phyloP scores from a whole-genome alignment of 1,140 invertebrate species.

The Drosophila lowei region DNA sequence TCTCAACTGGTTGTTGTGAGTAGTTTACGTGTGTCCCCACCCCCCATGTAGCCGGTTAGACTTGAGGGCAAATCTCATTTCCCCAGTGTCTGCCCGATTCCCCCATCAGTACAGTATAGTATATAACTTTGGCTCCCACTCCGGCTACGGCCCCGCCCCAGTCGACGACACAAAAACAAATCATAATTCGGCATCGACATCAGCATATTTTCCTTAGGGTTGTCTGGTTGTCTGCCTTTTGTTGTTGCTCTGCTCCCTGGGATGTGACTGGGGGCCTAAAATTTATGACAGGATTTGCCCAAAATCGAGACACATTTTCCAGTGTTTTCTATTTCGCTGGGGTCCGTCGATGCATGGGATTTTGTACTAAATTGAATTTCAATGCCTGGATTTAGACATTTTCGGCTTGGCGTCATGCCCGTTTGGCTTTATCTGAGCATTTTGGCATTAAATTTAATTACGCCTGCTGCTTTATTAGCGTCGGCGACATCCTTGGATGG shows the following conservation, averaged over 20 bases:
- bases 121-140: no score
- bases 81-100: slow-evolving; percentile 19
- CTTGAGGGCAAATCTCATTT: slow-evolving; percentile 67
- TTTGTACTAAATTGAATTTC: slow-evolving; percentile 80
- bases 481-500: slow-evolving; percentile 17
- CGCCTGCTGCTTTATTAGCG: slow-evolving; percentile 67
- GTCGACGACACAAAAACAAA: slow-evolving; percentile 72
- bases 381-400: slow-evolving; percentile 67
- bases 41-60: slow-evolving; percentile 21
- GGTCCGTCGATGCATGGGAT: slow-evolving; percentile 66
- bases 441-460: slow-evolving; percentile 74
- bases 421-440: slow-evolving; percentile 48
- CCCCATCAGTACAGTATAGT: background rate
- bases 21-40: slow-evolving; percentile 24
- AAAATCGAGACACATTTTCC: slow-evolving; percentile 73
- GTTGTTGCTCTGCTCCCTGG: slow-evolving; percentile 12
- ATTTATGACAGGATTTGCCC: slow-evolving; percentile 76
- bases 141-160: background rate
- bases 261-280: slow-evolving; percentile 32
- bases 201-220: slow-evolving; percentile 69
- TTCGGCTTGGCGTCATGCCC: slow-evolving; percentile 22
- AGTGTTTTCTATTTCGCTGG: slow-evolving; percentile 67
- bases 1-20: slow-evolving; percentile 65
- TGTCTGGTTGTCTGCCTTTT: slow-evolving; percentile 58
- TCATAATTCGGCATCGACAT: slow-evolving; percentile 79